Conservation (phyloP, 1,140 invertebrate species). For the Conus ventricosus region DNA sequence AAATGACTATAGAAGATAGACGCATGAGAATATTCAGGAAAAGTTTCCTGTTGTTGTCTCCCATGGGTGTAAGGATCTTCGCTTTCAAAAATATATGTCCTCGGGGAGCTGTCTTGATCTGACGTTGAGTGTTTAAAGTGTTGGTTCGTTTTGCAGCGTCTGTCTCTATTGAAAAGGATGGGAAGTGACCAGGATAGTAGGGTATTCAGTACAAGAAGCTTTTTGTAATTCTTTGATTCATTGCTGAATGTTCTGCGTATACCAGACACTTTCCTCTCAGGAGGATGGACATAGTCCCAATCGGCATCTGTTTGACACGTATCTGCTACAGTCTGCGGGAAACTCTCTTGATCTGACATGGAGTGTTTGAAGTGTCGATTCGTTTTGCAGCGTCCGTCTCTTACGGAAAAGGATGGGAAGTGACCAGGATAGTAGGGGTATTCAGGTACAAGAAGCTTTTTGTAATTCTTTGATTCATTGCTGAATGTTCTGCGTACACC, state of each 20-base stretch:
- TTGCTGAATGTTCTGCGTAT: neutral
- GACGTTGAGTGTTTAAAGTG: neutral
- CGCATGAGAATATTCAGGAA: neutral
- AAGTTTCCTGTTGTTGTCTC: too few relatives aligned
- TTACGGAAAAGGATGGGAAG: neutral
- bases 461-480: neutral
- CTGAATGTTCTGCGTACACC: neutral
- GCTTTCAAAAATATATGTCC: too few relatives aligned
- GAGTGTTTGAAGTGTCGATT: too few relatives aligned
- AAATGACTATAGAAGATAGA: neutral
- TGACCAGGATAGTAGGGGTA: neutral
- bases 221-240: neutral
- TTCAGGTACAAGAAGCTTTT: neutral
- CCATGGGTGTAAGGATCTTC: too few relatives aligned
- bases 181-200: neutral
- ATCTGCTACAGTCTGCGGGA: too few relatives aligned
- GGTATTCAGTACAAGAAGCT: neutral
- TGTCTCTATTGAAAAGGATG: too few relatives aligned
- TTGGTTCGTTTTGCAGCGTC: neutral
- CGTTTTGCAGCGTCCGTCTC: too few relatives aligned
- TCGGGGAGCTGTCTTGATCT: too few relatives aligned
- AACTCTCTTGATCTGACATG: too few relatives aligned
- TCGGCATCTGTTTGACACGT: too few relatives aligned
- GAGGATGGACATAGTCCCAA: too few relatives aligned
- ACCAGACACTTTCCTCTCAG: neutral